phyloP scores from a whole-genome alignment of 1,140 invertebrate species.

The Penaeus vannamei region DNA sequence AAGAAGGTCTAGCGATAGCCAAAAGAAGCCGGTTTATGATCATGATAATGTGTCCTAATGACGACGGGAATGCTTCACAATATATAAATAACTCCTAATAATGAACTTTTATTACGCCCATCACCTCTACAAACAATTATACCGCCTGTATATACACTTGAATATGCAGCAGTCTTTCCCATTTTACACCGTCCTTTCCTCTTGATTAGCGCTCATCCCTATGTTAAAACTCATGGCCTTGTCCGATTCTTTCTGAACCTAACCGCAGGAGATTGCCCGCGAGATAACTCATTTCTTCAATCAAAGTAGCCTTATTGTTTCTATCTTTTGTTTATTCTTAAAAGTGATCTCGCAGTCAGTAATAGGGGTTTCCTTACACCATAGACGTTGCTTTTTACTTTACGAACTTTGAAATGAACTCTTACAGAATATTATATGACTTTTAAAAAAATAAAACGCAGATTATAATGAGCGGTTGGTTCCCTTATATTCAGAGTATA shows the following conservation, averaged over 20 bases:
- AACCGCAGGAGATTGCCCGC: slow-evolving; percentile 37
- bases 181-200: slow-evolving; percentile 15
- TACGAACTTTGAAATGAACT: no score
- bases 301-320: slow-evolving; percentile 57
- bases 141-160: slow-evolving; percentile 38
- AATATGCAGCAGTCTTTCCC: slow-evolving; percentile 29
- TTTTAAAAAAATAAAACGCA: no score
- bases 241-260: slow-evolving; percentile 40
- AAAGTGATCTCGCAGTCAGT: slow-evolving; percentile 43
- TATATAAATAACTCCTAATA: slow-evolving; percentile 41
- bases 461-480: no score
- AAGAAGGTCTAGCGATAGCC: no score
- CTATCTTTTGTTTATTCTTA: slow-evolving; percentile 54
- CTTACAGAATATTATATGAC: no score
- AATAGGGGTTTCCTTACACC: neutral
- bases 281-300: slow-evolving; percentile 65
- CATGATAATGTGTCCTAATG: slow-evolving; percentile 22
- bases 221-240: neutral
- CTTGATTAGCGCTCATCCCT: slow-evolving; percentile 2
- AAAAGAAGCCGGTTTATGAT: neutral
- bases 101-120: slow-evolving; percentile 44
- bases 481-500: no score
- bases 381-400: neutral
- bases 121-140: slow-evolving; percentile 43
- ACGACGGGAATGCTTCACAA: neutral